Percentiles rank a stretch among this genome's conserved stretches.
Evolutionary conservation across 2,113 vertebrate genomes (phyloP).

Genomic region (Chloroceryle aenea): DNA sequence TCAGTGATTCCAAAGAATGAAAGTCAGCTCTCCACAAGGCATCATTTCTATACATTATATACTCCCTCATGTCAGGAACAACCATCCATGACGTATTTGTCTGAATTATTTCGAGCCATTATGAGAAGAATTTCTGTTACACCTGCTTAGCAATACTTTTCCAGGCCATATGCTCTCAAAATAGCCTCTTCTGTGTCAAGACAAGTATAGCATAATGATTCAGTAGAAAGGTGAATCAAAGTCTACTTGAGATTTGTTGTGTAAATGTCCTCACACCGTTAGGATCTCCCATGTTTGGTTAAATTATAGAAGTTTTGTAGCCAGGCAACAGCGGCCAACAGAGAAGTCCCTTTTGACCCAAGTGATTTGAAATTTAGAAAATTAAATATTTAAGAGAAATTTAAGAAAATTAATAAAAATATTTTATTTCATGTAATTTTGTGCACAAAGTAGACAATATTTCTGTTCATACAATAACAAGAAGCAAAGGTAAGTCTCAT

Average conservation of each 20-base stretch:
- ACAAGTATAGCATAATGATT: background rate
- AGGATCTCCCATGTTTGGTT: background rate
- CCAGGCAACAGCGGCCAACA: background rate
- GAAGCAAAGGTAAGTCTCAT: background rate
- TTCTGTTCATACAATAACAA: background rate
- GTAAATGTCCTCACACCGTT: background rate
- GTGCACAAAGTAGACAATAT: background rate
- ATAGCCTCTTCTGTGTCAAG: background rate
- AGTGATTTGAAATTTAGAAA: background rate
- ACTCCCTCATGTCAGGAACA: constrained; percentile 10
- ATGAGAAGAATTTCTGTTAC: background rate
- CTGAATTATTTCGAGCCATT: constrained; percentile 21
- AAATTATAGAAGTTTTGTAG: background rate
- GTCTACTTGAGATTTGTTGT: background rate
- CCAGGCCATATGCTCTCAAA: constrained; percentile 25
- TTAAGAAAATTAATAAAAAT: fast-evolving
- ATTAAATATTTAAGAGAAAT: background rate
- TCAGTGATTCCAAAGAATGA: background rate
- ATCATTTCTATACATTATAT: background rate
- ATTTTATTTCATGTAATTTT: background rate
- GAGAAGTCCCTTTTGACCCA: background rate
- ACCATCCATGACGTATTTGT: constrained; percentile 6
- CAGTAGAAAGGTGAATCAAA: background rate
- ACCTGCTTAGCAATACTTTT: constrained; percentile 28
- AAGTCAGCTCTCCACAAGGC: background rate